Percentiles rank a stretch among this genome's conserved stretches.
phyloP scores from a whole-genome alignment of 2,888 invertebrate species.

The Chironomus riparius region DNA sequence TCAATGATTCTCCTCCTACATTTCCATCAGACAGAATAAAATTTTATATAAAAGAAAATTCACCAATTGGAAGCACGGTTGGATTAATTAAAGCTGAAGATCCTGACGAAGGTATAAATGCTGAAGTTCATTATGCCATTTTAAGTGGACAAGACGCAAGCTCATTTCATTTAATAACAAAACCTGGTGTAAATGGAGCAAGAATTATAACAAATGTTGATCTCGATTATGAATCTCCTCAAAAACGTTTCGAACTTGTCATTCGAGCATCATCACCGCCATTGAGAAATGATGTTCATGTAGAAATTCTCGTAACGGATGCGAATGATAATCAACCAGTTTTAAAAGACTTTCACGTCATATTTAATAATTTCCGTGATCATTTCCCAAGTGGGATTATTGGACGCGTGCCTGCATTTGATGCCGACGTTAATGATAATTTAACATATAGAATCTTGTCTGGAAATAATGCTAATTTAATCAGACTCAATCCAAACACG shows the following conservation, averaged over 20 bases:
- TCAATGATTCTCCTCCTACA: conserved; percentile 83
- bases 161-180: conserved; percentile 70
- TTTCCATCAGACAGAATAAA: conserved; percentile 82
- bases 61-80: conserved; percentile 89
- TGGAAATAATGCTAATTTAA: conserved; percentile 86
- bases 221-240: conserved; percentile 90
- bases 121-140: conserved; percentile 87
- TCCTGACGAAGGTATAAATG: conserved; percentile 86
- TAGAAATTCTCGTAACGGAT: conserved; percentile 83
- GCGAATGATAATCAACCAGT: conserved; percentile 92
- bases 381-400: conserved; percentile 89
- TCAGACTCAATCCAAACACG: conserved; percentile 70
- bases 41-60: conserved; percentile 87
- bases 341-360: conserved; percentile 82
- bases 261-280: conserved; percentile 88
- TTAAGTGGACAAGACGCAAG: conserved; percentile 87
- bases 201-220: conserved; percentile 83
- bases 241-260: conserved; percentile 80
- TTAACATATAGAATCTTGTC: conserved; percentile 71
- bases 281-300: conserved; percentile 75
- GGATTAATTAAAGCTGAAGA: conserved; percentile 85
- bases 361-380: conserved; percentile 91
- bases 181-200: conserved; percentile 75
- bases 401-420: conserved; percentile 84
- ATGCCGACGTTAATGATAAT: conserved; percentile 88